Evolutionary conservation across 1,140 invertebrate genomes (phyloP).

Genomic region (Drosophila hydei): DNA sequence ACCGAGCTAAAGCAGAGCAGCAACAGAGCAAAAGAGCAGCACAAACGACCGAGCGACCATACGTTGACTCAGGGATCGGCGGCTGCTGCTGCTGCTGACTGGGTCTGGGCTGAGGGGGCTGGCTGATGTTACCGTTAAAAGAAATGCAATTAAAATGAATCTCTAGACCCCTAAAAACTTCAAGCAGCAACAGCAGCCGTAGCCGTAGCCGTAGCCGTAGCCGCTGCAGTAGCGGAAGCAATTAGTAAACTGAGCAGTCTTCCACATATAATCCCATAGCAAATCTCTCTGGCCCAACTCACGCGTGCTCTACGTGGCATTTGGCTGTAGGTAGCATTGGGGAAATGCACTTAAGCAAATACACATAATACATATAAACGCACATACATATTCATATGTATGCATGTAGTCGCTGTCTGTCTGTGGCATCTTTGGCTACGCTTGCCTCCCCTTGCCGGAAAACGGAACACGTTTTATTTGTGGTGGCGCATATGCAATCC

Average conservation of each 20-base stretch:
- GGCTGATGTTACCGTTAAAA: slow-evolving; percentile 78
- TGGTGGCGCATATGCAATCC: slow-evolving; percentile 59
- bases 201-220: slow-evolving; percentile 15
- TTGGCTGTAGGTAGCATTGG: slow-evolving; percentile 32
- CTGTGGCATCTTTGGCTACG: slow-evolving; percentile 21
- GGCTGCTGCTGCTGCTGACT: slow-evolving; percentile 6
- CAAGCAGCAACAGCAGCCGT: slow-evolving; percentile 6
- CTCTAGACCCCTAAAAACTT: slow-evolving; percentile 74
- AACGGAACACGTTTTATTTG: slow-evolving; percentile 49
- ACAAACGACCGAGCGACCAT: slow-evolving; percentile 4
- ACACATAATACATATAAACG: slow-evolving; percentile 14
- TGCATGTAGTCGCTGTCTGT: slow-evolving; percentile 12
- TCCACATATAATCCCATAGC: slow-evolving; percentile 58
- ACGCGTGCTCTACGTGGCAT: slow-evolving; percentile 78
- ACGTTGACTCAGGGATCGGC: slow-evolving; percentile 22
- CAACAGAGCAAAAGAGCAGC: too few species aligned
- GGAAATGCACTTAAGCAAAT: slow-evolving; percentile 40
- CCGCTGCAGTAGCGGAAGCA: slow-evolving; percentile 69
- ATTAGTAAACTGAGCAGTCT: slow-evolving; percentile 78
- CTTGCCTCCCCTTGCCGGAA: not conserved
- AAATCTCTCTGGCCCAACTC: slow-evolving; percentile 52
- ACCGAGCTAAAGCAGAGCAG: slow-evolving; percentile 36
- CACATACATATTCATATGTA: not conserved
- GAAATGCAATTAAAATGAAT: slow-evolving; percentile 81
- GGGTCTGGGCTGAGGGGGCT: slow-evolving; percentile 26